Evolutionary conservation across 2,113 vertebrate species (phyloP), one percentile per base, ranked within the genome.

Genomic region (Antennarius striatus): DNA sequence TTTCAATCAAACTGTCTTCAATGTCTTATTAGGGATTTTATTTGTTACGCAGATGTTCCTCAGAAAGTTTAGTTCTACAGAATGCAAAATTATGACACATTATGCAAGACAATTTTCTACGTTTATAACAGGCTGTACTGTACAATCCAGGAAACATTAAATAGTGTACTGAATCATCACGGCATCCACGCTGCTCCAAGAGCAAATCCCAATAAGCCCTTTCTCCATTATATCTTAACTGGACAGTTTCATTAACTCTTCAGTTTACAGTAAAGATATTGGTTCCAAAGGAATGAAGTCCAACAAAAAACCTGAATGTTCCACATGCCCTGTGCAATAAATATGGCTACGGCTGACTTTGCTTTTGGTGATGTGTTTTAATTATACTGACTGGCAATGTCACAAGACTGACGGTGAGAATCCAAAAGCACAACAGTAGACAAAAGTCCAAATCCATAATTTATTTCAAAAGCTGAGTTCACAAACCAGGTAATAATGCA

Each of bases 181-280:
- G 6, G 57, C 42, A 43, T 40, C 17, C 17, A 32, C 15, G 17
- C 57, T 64, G 13, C 68, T 63, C 58, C 16, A 39, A 50, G 60
- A 65, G 11, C 29, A 53, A 77, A 66, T 71, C 75, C 63, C 66
- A 86, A 78, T 88, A 82, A 84, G 64, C 79, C 79, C 66, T 78
- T 68, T 65, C 29, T 73, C 70, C 30, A 57, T 59, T 57, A 47
- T 59, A 55, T 64, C 81, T 71, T 80, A 86, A 85, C 81, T 85
- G 73, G 63, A 72, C 72, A 55, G 56, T 85, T 85, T 70, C 57
- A 86, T 88, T 81, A 80, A 82, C 65, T 57, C 57, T 67, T 64
- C 63, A 60, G 48, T 55, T 68, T 71, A 30, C 11, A 47, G 29
- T 48, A n/a, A 57, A 60, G 32, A 39, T 54, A 62, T 70, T 62